Conservation (phyloP, 1,140 invertebrate genomes). For the Batillaria attramentaria region DNA sequence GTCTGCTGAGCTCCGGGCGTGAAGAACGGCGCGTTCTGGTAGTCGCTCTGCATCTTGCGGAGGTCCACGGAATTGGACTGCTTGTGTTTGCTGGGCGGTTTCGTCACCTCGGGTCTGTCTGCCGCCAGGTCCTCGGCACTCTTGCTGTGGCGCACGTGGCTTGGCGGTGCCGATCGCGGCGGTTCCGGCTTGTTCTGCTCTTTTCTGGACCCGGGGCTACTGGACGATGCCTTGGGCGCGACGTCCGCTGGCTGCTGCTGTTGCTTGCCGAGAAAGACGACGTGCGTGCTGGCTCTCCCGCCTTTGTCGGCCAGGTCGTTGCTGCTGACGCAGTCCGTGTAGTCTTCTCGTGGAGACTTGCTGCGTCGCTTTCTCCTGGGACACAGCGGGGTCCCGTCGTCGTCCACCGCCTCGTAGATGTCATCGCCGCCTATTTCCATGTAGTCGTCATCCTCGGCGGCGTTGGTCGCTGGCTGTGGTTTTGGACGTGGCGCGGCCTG, state of each 20-base stretch:
- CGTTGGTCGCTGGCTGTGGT: background rate
- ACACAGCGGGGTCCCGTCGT: constrained; percentile 12
- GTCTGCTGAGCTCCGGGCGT: background rate
- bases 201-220: no score
- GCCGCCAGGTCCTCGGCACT: background rate
- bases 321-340: constrained; percentile 8
- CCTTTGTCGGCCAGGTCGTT: background rate
- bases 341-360: background rate
- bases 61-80: background rate
- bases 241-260: background rate
- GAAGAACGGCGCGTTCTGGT: background rate
- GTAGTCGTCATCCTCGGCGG: constrained; percentile 10
- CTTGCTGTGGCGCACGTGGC: background rate
- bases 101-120: background rate
- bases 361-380: background rate
- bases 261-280: background rate
- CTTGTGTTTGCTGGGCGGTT: background rate
- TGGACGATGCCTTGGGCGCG: no score
- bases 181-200: background rate
- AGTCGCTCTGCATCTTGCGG: background rate
- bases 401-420: background rate
- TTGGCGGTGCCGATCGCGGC: background rate
- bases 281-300: background rate
- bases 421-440: constrained; percentile 10
- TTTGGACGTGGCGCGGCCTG: background rate